A percentile compares a stretch with the other conserved stretches of the same genome.
Evolutionary conservation across 2,797 vertebrate species (phyloP).

Genomic region (Silurus aristotelis): DNA sequence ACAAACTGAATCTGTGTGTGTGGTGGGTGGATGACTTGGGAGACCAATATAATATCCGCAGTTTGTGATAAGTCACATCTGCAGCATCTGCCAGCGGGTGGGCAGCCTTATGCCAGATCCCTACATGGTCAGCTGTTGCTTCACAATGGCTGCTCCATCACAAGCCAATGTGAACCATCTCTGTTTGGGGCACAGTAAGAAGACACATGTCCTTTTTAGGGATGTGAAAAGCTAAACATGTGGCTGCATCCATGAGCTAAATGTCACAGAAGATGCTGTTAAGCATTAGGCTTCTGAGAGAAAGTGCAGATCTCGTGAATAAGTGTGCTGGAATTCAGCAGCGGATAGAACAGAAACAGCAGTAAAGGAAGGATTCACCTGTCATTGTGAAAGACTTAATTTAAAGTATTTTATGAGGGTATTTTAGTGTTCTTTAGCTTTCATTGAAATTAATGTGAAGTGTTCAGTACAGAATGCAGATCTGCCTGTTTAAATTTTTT

Average conservation of each 20-base stretch:
- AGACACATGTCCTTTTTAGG: conserved; percentile 53
- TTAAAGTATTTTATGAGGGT: not conserved
- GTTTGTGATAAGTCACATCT: conserved; percentile 43
- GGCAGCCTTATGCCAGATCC: conserved; percentile 36
- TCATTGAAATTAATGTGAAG: not conserved
- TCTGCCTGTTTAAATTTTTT: not conserved
- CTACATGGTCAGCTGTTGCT: conserved; percentile 47
- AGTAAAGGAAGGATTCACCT: not conserved
- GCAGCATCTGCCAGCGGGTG: conserved; percentile 44
- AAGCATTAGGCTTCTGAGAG: conserved; percentile 3
- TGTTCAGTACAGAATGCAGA: not conserved
- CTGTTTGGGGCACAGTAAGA: conserved; percentile 26
- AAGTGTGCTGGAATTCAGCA: conserved; percentile 30
- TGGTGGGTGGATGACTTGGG: conserved; percentile 31
- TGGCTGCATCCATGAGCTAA: conserved; percentile 39
- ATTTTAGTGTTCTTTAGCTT: not conserved
- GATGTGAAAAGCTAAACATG: conserved; percentile 27
- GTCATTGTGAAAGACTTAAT: not conserved
- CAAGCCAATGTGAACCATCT: conserved; percentile 14
- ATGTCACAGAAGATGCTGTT: conserved; percentile 47
- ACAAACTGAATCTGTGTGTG: conserved; percentile 28
- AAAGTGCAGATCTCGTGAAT: conserved; percentile 34
- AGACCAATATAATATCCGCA: conserved; percentile 44
- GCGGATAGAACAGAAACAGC: conserved; percentile 26
- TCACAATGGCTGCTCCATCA: conserved; percentile 10